Evolutionary conservation across 2,797 vertebrate genomes (phyloP), one percentile per base, ranked within the genome.

Genomic region (Phataginus tetradactyla): DNA sequence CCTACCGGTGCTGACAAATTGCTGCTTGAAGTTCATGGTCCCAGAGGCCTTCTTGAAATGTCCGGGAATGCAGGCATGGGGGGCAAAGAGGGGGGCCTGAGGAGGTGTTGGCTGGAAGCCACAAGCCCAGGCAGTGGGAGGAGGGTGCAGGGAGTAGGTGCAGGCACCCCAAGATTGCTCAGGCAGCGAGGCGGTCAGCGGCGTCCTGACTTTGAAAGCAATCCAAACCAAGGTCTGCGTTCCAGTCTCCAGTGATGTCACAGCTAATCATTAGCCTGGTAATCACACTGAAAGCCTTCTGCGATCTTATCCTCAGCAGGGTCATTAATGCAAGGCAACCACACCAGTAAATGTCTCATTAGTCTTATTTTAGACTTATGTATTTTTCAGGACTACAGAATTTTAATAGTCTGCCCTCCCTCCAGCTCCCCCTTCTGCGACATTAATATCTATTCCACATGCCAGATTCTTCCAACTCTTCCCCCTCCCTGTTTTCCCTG

Each of bases 201-300:
- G 94, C 59, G 23, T 39, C 94, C 96, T 59, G 49, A 32, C 97
- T 98, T 98, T 98, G 98, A 98, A 98, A 97, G 63, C 51, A 74
- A 96, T 98, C 98, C 98, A 98, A 98, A 98, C 96, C 97, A 97
- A 98, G 97, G 97, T 93, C 95, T 80, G 45, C 74, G 0, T 97
- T 97, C 83, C 23, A 93, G 97, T 94, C 97, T 96, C 63, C 81
- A 95, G 93, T 98, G 98, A 99, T 98, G 98, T 99, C 98, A 98
- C 97, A 74, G 98, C 98, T 96, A 86, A 97, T 98, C 98, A 98
- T 98, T 98, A 98, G 98, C 32, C 95, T 53, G 97, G 98, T 98
- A 98, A 99, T 99, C 98, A 98, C 98, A 97, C 23, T 98, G 98
- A 98, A 98, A 98, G 98, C 98, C 98, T 98, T 98, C 97, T 97